A percentile compares a stretch with the other conserved stretches of the same genome.
Conservation (phyloP, 2,888 invertebrate species). For the Endotricha flammealis region DNA sequence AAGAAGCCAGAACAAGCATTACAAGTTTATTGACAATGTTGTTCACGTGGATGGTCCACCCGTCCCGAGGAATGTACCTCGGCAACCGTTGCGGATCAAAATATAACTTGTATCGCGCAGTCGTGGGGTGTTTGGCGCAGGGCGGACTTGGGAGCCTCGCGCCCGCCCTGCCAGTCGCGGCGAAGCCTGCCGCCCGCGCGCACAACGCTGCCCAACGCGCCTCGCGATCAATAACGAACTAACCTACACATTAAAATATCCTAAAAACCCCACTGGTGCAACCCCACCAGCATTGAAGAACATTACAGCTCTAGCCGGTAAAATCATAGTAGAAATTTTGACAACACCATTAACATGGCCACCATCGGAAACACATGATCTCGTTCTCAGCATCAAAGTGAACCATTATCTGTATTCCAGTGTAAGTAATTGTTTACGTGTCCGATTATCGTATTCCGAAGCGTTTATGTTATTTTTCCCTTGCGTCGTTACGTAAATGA, state of each 20-base stretch:
- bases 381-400: slow-evolving; percentile 33
- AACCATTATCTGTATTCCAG: slow-evolving; percentile 37
- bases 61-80: slow-evolving; percentile 37
- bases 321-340: slow-evolving; percentile 9
- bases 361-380: slow-evolving; percentile 62
- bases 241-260: slow-evolving; percentile 31
- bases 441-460: slow-evolving; percentile 18
- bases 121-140: slow-evolving; percentile 36
- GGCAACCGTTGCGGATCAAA: slow-evolving; percentile 47
- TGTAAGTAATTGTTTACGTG: slow-evolving; percentile 17
- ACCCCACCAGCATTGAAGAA: slow-evolving; percentile 13
- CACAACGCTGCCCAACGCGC: slow-evolving; percentile 42
- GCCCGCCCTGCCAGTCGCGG: slow-evolving; percentile 64
- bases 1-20: slow-evolving; percentile 1
- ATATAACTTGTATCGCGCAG: slow-evolving; percentile 54
- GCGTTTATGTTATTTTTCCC: slow-evolving; percentile 30
- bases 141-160: slow-evolving; percentile 31
- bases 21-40: slow-evolving; percentile 37
- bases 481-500: slow-evolving; percentile 56
- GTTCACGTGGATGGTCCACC: slow-evolving; percentile 43
- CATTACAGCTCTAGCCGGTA: slow-evolving; percentile 5
- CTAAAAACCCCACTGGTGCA: slow-evolving; percentile 18
- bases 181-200: slow-evolving; percentile 69
- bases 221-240: slow-evolving; percentile 54
- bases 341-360: slow-evolving; percentile 50